These are phyloP conservation scores for Falco berigora DNA, from an alignment of 2,797 vertebrate species.

Conservation along the genomic window DNA sequence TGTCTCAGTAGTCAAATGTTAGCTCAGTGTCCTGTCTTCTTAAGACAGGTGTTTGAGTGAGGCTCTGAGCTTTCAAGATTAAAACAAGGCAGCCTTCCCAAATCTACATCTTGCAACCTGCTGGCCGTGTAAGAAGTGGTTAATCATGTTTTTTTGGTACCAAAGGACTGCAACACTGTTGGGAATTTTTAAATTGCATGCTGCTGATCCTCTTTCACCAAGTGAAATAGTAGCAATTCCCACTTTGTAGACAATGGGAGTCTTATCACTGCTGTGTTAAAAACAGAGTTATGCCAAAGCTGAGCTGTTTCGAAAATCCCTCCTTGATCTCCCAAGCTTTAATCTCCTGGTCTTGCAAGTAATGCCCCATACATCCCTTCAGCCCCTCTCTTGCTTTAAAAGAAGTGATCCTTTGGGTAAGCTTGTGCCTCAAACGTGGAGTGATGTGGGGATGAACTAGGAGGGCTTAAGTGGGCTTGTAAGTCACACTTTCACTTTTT, in stretches of 20 bases:
- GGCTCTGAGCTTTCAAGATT: not conserved
- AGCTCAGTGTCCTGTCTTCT: not conserved
- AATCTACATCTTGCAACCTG: not conserved
- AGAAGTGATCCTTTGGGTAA: not conserved
- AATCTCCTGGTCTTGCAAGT: not conserved
- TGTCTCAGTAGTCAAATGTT: not conserved
- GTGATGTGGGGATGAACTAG: not conserved
- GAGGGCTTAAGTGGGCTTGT: not conserved
- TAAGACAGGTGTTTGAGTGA: not conserved
- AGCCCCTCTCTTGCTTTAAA: not conserved
- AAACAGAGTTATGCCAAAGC: not conserved
- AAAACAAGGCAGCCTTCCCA: not conserved
- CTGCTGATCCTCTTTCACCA: not conserved
- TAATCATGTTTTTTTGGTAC: not conserved
- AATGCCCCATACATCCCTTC: not conserved
- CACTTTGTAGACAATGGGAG: conserved; percentile 11
- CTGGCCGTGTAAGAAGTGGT: not conserved
- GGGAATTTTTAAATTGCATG: not conserved
- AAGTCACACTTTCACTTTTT: not conserved
- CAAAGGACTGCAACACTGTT: not conserved
- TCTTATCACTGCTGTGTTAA: not conserved
- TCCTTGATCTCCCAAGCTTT: not conserved
- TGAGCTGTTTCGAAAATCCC: conserved; percentile 20
- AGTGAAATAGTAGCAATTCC: not conserved
- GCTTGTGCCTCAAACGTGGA: not conserved